Percentiles rank a stretch among this genome's conserved stretches.
Conservation (phyloP, 1,140 invertebrate genomes). For the Campoletis sonorensis region DNA sequence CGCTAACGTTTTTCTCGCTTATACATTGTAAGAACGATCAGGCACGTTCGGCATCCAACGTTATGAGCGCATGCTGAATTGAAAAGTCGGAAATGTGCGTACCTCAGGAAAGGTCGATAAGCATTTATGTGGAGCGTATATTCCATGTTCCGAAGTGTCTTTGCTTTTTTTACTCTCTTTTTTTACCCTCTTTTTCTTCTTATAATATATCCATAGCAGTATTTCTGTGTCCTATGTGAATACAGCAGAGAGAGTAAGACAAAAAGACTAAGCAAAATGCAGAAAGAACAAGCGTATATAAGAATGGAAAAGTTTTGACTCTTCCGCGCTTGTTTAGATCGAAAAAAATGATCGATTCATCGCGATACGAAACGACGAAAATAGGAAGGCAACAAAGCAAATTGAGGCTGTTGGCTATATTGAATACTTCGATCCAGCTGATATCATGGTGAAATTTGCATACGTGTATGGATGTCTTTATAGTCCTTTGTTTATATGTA, state of each 20-base stretch:
- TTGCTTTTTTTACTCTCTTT: background rate
- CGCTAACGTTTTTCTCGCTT: background rate
- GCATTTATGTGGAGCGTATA: conserved; percentile 43
- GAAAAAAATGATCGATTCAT: background rate
- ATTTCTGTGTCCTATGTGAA: background rate
- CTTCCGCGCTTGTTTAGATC: no score
- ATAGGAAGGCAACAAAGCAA: conserved; percentile 25
- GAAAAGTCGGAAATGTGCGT: conserved; percentile 17
- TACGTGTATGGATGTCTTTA: background rate
- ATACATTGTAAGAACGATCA: background rate
- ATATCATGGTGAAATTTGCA: background rate
- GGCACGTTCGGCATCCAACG: background rate
- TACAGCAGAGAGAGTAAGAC: no score
- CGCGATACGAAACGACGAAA: background rate
- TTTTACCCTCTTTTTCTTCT: background rate
- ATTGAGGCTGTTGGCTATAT: conserved; percentile 23
- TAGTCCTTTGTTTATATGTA: background rate
- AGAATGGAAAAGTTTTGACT: no score
- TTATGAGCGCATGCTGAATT: background rate
- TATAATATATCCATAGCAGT: background rate
- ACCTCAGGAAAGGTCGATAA: conserved; percentile 50
- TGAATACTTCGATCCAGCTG: conserved; percentile 25
- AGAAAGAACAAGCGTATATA: no score
- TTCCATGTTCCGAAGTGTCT: background rate
- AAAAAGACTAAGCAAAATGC: no score